Evolutionary conservation across 2,888 invertebrate species (phyloP).

Genomic region (Cerceris rybyensis): DNA sequence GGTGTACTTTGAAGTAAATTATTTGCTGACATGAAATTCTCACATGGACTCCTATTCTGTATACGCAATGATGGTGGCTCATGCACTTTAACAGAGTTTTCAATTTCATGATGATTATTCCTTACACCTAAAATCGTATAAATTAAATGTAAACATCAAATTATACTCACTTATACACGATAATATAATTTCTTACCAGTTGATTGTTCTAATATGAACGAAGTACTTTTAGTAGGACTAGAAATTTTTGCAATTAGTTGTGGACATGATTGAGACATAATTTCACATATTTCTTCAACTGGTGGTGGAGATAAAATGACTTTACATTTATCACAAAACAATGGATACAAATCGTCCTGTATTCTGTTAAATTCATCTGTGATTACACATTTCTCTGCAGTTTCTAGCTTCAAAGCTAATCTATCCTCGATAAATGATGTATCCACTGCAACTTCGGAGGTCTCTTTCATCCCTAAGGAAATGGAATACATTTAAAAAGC

Average conservation of each 20-base stretch:
- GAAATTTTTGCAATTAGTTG: constrained; percentile 58
- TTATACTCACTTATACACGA: background rate
- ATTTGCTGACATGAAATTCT: constrained; percentile 4
- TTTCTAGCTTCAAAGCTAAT: constrained; percentile 16
- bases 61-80: constrained; percentile 1
- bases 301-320: constrained; percentile 52
- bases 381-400: constrained; percentile 46
- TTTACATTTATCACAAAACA: constrained; percentile 72
- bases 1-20: background rate
- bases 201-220: background rate
- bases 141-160: background rate
- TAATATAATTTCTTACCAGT: constrained; percentile 2
- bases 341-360: constrained; percentile 63
- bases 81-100: background rate
- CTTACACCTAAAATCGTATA: constrained; percentile 17
- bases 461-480: constrained; percentile 25
- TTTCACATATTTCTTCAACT: constrained; percentile 67
- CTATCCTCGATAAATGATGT: background rate
- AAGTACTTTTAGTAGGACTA: constrained; percentile 30
- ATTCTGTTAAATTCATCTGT: constrained; percentile 65
- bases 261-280: constrained; percentile 65
- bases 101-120: background rate
- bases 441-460: constrained; percentile 19
- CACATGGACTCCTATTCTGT: background rate
- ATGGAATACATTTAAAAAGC: background rate